Evolutionary conservation across 2,888 invertebrate species (phyloP).

Genomic region (Taenaris catops): DNA sequence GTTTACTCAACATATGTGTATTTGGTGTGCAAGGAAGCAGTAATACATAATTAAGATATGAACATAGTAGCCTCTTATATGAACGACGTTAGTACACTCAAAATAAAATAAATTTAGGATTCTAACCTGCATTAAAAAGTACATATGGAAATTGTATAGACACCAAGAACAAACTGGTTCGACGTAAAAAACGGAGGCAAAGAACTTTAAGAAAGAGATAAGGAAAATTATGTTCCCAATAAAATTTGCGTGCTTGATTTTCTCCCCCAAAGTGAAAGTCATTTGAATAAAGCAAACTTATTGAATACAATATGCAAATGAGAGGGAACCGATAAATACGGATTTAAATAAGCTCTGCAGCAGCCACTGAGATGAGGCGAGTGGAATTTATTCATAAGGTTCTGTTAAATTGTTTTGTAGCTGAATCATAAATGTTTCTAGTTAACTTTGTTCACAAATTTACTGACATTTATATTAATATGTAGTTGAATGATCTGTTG

Average conservation of each 20-base stretch:
- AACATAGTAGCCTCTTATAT: too few species aligned
- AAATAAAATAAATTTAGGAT: too few species aligned
- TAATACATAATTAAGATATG: too few species aligned
- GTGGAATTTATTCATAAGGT: conserved; percentile 11
- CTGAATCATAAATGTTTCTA: conserved; percentile 9
- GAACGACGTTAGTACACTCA: too few species aligned
- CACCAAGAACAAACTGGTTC: too few species aligned
- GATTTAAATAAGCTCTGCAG: conserved; percentile 14
- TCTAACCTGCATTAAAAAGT: too few species aligned
- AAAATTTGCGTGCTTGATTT: conserved; percentile 5
- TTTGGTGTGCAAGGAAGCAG: too few species aligned
- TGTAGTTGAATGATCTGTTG: too few species aligned
- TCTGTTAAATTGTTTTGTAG: conserved; percentile 10
- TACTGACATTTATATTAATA: conserved; percentile 4
- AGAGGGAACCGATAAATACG: conserved; percentile 15
- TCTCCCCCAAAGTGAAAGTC: conserved; percentile 7
- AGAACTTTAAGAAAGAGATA: too few species aligned
- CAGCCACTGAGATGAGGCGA: conserved; percentile 11
- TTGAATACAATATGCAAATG: conserved; percentile 15
- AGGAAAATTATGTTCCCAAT: not conserved
- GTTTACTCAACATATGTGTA: too few species aligned
- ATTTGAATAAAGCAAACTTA: conserved; percentile 14
- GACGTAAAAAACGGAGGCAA: too few species aligned
- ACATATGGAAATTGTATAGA: too few species aligned
- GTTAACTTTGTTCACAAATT: conserved; percentile 1